Evolutionary conservation across 1,140 invertebrate genomes (phyloP), one percentile per base, ranked within the genome.

Genomic region (Heliothis virescens): DNA sequence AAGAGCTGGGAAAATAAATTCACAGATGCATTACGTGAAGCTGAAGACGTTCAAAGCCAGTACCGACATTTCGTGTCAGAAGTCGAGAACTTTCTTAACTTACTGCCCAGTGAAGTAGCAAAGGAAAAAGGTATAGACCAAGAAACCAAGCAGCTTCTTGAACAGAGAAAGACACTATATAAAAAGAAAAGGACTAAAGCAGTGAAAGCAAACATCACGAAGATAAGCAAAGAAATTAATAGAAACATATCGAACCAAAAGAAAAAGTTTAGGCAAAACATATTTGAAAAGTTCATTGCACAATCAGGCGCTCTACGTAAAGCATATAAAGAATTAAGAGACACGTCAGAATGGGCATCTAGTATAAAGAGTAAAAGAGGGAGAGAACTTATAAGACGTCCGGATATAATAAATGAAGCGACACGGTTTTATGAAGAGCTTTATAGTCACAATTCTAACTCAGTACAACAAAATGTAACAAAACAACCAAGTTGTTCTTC

Each of bases 161-260:
- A 52, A 13, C 50, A 52, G 15, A 52, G 50, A 52, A 52, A 52
- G 50, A 0, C 3, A 59, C 21, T 59, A 3, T 59, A 26, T 59
- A 15, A 59, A 16, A 3, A 26, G 12, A 59, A 11, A 18, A 52
- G 50, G 15, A 80, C 84, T 50, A 85, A 59, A 65, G 21, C 73
- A 53, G 29, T 79, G 9, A 83, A 80, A 18, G 12, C 4, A 1
- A 59, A 83, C 67, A 69, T 85, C 62, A 82, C 78, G 26, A 21
- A 41, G 57, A 69, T 85, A 11, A 83, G 81, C 41, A 85, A 85
- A 60, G 18, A 71, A 65, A 83, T 83, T 12, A 82, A 82, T 65
- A 11, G 50, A 15, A 13, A 52, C 11, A 52, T 52, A 10, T 52
- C 50, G 15, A 52, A 52, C 12, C 11, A 15, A 13, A 52, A 15